phyloP scores from a whole-genome alignment of 2,113 vertebrate genomes.

The Syngnathus scovelli region DNA sequence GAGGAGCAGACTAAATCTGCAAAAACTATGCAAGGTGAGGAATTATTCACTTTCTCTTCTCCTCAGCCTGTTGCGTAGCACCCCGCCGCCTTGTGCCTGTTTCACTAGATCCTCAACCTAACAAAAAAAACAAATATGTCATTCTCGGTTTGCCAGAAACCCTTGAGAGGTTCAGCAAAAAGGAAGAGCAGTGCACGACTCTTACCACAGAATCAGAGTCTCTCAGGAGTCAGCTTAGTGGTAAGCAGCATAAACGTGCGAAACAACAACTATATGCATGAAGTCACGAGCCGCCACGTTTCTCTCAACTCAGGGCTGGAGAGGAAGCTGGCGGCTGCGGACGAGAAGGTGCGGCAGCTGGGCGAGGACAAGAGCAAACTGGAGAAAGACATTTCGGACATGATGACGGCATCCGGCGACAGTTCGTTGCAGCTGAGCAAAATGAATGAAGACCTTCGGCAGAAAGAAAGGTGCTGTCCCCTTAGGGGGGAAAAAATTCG shows the following conservation, averaged over 20 bases:
- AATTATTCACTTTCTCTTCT: not conserved
- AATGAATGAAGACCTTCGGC: slow-evolving; percentile 84
- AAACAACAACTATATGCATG: not conserved
- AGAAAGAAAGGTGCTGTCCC: slow-evolving; percentile 80
- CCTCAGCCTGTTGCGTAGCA: not conserved
- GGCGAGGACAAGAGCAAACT: slow-evolving; percentile 83
- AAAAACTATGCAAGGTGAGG: slow-evolving; percentile 84
- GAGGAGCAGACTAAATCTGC: slow-evolving; percentile 75
- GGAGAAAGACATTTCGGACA: slow-evolving; percentile 85
- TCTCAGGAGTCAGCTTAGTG: slow-evolving; percentile 70
- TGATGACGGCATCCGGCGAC: slow-evolving; percentile 90
- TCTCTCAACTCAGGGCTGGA: slow-evolving; percentile 73
- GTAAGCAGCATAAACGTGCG: slow-evolving; percentile 44
- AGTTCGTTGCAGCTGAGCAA: slow-evolving; percentile 86
- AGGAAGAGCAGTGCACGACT: slow-evolving; percentile 79
- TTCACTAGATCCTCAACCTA: not conserved
- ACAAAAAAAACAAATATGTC: not conserved
- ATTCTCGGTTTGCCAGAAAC: slow-evolving; percentile 74
- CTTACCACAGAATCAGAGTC: slow-evolving; percentile 77
- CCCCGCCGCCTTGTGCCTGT: too few relatives aligned
- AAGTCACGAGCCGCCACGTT: not conserved
- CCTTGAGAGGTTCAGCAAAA: slow-evolving; percentile 75
- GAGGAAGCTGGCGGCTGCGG: slow-evolving; percentile 76
- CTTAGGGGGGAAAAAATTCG: not conserved
- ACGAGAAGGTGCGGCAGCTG: slow-evolving; percentile 80